These are phyloP conservation scores for Polia nebulosa DNA, from an alignment of 2,888 invertebrate species.

Conservation along the genomic window DNA sequence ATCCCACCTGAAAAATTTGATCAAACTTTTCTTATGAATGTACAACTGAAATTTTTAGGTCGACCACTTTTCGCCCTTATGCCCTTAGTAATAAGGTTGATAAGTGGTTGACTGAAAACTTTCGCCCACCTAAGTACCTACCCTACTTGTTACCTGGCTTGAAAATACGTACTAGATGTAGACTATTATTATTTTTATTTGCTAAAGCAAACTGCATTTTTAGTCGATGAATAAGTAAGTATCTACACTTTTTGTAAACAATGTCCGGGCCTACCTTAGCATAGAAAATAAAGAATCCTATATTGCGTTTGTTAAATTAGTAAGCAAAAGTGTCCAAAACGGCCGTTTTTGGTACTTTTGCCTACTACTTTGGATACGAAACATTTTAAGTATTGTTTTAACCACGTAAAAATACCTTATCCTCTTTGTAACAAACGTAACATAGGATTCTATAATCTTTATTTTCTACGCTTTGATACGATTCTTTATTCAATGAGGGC, in stretches of 20 bases:
- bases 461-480: no score
- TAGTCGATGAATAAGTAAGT: not conserved
- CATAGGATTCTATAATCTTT: no score
- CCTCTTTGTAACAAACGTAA: no score
- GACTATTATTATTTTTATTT: conserved; percentile 7
- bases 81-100: not conserved
- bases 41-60: not conserved
- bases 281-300: no score
- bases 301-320: no score
- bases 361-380: no score
- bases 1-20: conserved; percentile 42
- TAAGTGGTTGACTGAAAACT: not conserved
- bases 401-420: no score
- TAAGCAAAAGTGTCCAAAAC: no score
- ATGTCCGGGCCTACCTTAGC: no score
- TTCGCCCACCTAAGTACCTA: not conserved
- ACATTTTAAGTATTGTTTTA: no score
- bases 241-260: not conserved
- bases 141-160: conserved; percentile 38
- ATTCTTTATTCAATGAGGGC: no score
- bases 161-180: conserved; percentile 52
- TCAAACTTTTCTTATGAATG: conserved; percentile 9
- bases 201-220: not conserved
- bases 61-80: not conserved
- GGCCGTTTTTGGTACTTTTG: no score